Conservation (phyloP, 2,888 invertebrate genomes). For the Anticlea derivata region DNA sequence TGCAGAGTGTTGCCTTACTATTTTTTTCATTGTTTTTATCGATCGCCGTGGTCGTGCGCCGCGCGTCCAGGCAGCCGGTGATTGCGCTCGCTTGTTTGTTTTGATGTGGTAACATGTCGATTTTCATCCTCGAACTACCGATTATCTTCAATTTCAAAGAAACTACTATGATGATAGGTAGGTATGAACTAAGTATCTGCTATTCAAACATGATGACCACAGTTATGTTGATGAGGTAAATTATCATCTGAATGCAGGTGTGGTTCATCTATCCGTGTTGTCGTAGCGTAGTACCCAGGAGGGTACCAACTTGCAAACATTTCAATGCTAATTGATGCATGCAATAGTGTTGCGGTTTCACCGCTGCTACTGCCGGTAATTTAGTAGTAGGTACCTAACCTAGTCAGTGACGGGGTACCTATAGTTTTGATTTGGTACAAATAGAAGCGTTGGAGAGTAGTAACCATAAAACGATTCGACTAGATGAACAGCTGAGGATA, state of each 20-base stretch:
- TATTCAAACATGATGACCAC: no score
- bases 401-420: neutral
- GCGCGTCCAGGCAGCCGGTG: slow-evolving; percentile 59
- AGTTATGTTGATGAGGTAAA: no score
- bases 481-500: no score
- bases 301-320: no score
- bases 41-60: slow-evolving; percentile 65
- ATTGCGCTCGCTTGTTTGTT: slow-evolving; percentile 72
- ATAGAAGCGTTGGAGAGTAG: no score
- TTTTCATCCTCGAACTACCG: neutral
- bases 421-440: no score
- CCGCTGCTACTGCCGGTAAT: slow-evolving; percentile 20
- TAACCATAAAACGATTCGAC: no score
- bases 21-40: slow-evolving; percentile 80
- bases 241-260: no score
- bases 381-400: slow-evolving; percentile 10
- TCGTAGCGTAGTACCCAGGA: neutral
- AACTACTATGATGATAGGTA: no score
- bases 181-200: neutral
- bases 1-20: slow-evolving; percentile 46
- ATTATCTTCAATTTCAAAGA: neutral
- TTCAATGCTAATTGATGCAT: slow-evolving; percentile 15
- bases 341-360: slow-evolving; percentile 19
- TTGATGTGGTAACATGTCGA: slow-evolving; percentile 53
- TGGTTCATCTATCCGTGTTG: slow-evolving; percentile 4